A percentile compares a stretch with the other conserved stretches of the same genome.
These are phyloP conservation scores for Pantherophis vulpinus DNA, from an alignment of 2,797 vertebrate species.

Conservation along the genomic window DNA sequence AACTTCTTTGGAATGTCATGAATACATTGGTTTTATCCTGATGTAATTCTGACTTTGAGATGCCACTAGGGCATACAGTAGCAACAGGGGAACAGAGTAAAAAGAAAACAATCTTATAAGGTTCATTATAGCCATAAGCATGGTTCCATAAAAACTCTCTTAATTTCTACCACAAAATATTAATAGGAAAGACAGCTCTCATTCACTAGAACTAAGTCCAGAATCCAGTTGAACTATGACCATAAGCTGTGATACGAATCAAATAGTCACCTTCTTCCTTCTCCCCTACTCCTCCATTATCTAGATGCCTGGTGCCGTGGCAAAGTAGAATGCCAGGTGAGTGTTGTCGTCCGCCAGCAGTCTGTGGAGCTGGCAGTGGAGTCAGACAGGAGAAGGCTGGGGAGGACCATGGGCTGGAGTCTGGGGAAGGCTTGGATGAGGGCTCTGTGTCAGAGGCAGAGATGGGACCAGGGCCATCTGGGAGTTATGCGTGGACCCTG, in stretches of 20 bases:
- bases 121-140: not conserved
- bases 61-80: not conserved
- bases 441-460: no score
- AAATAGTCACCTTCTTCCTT: not conserved
- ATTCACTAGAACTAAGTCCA: not conserved
- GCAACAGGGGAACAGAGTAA: not conserved
- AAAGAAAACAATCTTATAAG: not conserved
- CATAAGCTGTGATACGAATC: not conserved
- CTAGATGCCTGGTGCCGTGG: not conserved
- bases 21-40: not conserved
- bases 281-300: not conserved
- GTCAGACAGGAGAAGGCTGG: no score
- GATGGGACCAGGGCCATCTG: no score
- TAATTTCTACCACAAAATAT: not conserved
- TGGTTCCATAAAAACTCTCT: not conserved
- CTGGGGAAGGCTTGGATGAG: no score
- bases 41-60: not conserved
- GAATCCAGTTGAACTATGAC: not conserved
- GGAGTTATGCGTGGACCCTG: no score
- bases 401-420: no score
- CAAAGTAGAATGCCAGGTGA: not conserved
- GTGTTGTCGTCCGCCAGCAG: no score
- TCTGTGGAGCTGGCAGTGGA: no score
- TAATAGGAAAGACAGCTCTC: not conserved
- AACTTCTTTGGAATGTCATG: not conserved